Base-by-base conservation (phyloP, 23 tunicate species). In the Halocynthia roretzi region DNA sequence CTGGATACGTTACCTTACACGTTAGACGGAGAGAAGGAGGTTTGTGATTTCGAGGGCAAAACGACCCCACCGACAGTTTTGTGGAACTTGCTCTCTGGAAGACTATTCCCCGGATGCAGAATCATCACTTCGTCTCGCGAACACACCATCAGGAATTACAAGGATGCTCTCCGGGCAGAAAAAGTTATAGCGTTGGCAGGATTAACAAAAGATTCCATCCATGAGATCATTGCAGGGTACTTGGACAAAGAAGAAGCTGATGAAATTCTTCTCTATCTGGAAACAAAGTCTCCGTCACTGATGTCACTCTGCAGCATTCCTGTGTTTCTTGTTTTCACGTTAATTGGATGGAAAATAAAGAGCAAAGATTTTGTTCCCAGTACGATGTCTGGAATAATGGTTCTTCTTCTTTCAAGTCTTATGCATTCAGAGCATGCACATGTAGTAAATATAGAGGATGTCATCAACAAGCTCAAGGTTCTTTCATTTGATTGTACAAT, bases 111-210 rank as follows among this genome's bases (percentile, higher is more conserved):
- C 0, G 70, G 70, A 9, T 10, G 70, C 31, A 40, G 70, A 11
- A 65, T 65, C 0, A 65, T 65, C 31, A 65, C 70, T 20, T 65
- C 70, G 9, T 10, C 17, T 15, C 70, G 70, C 15, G 70, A 65
- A 15, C 70, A 65, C 31, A 48, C 70, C 9, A 65, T 65, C 70
- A 11, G 70, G 31, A 65, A 65, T 65, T 65, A 65, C 31, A 1
- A 15, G 10, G 70, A 48, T 10, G 19, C 22, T 8, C 10, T 65
- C 9, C n/a, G 70, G 9, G 17, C 70, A 10, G 70, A 65, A 9
- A 65, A 65, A 6, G 31, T 65, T 2, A 15, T 65, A 10, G 15
- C 70, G 10, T 8, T 65, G 22, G 70, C 19, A 5, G 70, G 70
- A 10, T 15, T 65, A 15, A 10, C 70, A 15, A 65, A 15, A 65